phyloP scores from a whole-genome alignment of 2,888 invertebrate genomes.

The Lycocerus yunnanus region DNA sequence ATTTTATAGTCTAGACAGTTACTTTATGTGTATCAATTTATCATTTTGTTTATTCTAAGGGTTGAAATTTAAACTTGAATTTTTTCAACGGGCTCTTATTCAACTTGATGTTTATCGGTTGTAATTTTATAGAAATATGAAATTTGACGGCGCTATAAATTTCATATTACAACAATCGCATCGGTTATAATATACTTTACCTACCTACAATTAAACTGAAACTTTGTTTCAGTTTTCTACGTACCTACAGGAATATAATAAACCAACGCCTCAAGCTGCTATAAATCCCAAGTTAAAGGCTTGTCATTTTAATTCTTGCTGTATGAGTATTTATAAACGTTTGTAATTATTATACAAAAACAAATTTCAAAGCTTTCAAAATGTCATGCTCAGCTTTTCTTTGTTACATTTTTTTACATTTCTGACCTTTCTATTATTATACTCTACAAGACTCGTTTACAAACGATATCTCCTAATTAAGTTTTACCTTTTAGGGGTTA shows the following conservation, averaged over 20 bases:
- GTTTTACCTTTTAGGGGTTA: conserved; percentile 10
- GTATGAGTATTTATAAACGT: conserved; percentile 17
- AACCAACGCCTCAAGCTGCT: not conserved
- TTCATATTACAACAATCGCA: not conserved
- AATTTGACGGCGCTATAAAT: not conserved
- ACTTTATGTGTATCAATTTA: not conserved
- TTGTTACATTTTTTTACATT: conserved; percentile 9
- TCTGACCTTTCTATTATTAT: conserved; percentile 12
- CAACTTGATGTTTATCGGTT: not conserved
- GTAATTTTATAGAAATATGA: not conserved
- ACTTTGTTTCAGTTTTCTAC: not conserved
- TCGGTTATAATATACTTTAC: not conserved
- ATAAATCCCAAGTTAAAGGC: conserved; percentile 18
- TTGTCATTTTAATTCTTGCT: conserved; percentile 19
- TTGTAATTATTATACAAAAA: conserved; percentile 15
- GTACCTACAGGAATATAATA: not conserved
- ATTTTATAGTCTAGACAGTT: not conserved
- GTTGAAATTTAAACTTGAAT: not conserved
- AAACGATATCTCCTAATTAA: conserved; percentile 16
- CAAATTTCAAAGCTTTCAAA: conserved; percentile 12
- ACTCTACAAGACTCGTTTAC: conserved; percentile 11
- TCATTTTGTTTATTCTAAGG: not conserved
- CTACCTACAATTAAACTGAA: not conserved
- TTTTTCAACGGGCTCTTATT: not conserved
- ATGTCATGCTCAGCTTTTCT: conserved; percentile 18